phyloP scores from a whole-genome alignment of 2,797 vertebrate genomes.

The Helicolenus hilgendorfi region DNA sequence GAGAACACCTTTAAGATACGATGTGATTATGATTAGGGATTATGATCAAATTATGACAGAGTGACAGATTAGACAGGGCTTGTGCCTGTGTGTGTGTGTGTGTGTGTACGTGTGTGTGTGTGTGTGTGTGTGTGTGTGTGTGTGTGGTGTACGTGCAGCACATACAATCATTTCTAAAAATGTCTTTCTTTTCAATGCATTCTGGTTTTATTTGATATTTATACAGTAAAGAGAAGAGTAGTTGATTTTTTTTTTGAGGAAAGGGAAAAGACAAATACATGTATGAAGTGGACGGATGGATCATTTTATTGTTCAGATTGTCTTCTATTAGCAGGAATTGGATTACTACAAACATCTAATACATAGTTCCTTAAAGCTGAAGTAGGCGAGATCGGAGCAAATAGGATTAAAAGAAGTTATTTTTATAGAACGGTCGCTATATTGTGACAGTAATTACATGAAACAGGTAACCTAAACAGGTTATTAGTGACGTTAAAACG shows the following conservation, averaged over 20 bases:
- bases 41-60: conserved; percentile 86
- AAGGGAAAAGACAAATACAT: neutral
- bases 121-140: neutral
- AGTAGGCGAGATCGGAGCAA: too few species aligned
- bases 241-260: neutral
- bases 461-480: too few species aligned
- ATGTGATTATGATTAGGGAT: conserved; percentile 88
- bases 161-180: neutral
- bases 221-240: neutral
- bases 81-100: conserved; percentile 23
- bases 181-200: neutral
- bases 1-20: conserved; percentile 90
- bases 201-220: neutral
- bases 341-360: neutral
- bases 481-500: too few species aligned
- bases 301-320: neutral
- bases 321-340: neutral
- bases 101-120: neutral
- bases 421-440: too few species aligned
- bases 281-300: neutral
- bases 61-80: conserved; percentile 87
- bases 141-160: neutral
- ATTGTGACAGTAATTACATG: too few species aligned
- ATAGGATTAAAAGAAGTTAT: too few species aligned
- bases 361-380: neutral